Evolutionary conservation across 2,113 vertebrate species (phyloP).

Genomic region (Tupaia chinensis): DNA sequence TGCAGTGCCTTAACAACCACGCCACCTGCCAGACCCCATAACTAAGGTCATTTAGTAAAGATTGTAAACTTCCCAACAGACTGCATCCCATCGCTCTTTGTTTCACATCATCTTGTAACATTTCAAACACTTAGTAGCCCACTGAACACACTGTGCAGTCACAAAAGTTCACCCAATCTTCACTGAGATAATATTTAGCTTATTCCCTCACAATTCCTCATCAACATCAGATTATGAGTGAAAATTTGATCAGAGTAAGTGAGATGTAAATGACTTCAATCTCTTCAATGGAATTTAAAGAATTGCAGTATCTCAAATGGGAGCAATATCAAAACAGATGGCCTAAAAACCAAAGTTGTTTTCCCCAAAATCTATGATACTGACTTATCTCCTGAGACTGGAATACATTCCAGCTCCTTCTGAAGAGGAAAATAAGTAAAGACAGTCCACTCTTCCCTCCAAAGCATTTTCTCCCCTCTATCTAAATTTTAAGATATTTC

Average conservation of each 20-base stretch:
- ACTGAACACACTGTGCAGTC: background rate
- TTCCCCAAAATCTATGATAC: constrained; percentile 24
- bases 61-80: background rate
- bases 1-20: too few species aligned
- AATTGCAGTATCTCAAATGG: constrained; percentile 66
- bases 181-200: background rate
- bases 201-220: background rate
- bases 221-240: background rate
- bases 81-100: background rate
- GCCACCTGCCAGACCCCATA: background rate
- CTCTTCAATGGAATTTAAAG: constrained; percentile 52
- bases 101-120: background rate
- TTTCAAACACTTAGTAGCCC: background rate
- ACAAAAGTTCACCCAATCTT: background rate
- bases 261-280: constrained; percentile 47
- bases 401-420: background rate
- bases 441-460: background rate
- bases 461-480: background rate
- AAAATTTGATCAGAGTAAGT: constrained; percentile 8
- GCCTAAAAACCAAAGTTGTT: constrained; percentile 63
- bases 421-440: constrained; percentile 47
- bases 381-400: constrained; percentile 12
- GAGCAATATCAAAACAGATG: constrained; percentile 73
- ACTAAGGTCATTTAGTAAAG: background rate
- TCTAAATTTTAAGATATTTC: background rate